Conservation (phyloP, 1,140 invertebrate species). For the Araneus ventricosus region DNA sequence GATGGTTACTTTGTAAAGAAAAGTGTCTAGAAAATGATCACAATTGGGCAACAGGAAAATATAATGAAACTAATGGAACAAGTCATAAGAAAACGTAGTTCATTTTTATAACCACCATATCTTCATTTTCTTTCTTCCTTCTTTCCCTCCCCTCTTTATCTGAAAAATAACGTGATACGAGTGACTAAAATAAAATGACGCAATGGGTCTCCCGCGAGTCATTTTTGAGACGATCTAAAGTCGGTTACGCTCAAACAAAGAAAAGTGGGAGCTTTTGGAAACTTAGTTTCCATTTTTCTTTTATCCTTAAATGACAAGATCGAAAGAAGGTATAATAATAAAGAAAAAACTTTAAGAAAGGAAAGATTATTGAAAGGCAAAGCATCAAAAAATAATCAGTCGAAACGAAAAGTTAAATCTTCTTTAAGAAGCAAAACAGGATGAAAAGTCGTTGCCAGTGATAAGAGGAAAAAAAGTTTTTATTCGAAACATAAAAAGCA, state of each 20-base stretch:
- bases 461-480: not conserved
- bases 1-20: too few species aligned
- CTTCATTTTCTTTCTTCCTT: too few species aligned
- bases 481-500: slow-evolving; percentile 48
- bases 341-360: not conserved
- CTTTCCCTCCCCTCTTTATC: too few species aligned
- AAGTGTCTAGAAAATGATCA: too few species aligned
- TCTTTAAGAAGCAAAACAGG: not conserved
- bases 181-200: not conserved
- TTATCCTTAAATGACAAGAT: not conserved
- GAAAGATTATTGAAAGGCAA: not conserved
- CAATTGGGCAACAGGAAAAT: too few species aligned
- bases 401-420: not conserved
- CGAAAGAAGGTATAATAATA: not conserved
- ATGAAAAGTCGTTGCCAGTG: not conserved
- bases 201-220: not conserved
- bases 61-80: too few species aligned
- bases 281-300: slow-evolving; percentile 55
- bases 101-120: too few species aligned
- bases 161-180: too few species aligned
- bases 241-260: not conserved
- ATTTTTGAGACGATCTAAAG: not conserved
- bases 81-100: too few species aligned
- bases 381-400: not conserved
- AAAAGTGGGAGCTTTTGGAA: not conserved